phyloP scores from a whole-genome alignment of 2,888 invertebrate species.

The Anorthoa munda region DNA sequence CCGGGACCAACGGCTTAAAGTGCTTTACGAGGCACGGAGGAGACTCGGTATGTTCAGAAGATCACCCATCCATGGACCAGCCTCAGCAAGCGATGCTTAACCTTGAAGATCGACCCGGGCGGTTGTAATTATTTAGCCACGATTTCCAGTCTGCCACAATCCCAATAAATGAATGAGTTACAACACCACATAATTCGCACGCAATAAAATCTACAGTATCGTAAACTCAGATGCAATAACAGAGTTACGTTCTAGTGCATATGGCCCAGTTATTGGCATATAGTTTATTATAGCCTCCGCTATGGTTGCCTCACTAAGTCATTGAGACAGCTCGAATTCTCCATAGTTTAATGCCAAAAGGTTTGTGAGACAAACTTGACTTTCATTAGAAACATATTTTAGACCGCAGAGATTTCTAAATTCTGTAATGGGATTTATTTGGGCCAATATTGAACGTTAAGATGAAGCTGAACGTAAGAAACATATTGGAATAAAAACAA shows the following conservation, averaged over 20 bases:
- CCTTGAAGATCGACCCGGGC: too few relatives aligned
- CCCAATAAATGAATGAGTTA: background rate
- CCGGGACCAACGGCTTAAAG: too few relatives aligned
- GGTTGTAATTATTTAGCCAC: too few relatives aligned
- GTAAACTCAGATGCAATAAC: slow-evolving; percentile 21
- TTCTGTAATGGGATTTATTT: background rate
- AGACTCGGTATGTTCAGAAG: too few relatives aligned
- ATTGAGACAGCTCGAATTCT: slow-evolving; percentile 52
- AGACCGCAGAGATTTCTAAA: slow-evolving; percentile 11
- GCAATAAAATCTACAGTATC: slow-evolving; percentile 23
- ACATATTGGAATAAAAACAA: background rate
- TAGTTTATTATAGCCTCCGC: slow-evolving; percentile 44
- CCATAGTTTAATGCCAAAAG: slow-evolving; percentile 45
- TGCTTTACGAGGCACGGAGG: too few relatives aligned
- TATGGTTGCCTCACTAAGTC: slow-evolving; percentile 30
- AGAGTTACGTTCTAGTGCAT: slow-evolving; percentile 42
- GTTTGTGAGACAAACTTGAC: slow-evolving; percentile 50
- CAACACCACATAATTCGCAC: background rate
- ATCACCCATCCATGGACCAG: too few relatives aligned
- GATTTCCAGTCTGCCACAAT: background rate
- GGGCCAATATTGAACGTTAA: background rate
- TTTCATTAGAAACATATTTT: slow-evolving; percentile 27
- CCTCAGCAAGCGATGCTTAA: too few relatives aligned
- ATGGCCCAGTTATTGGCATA: slow-evolving; percentile 51
- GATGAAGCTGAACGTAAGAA: background rate